Evolutionary conservation across 1,140 invertebrate species (phyloP), one percentile per base, ranked within the genome.

Genomic region (Drosophila mauritiana): DNA sequence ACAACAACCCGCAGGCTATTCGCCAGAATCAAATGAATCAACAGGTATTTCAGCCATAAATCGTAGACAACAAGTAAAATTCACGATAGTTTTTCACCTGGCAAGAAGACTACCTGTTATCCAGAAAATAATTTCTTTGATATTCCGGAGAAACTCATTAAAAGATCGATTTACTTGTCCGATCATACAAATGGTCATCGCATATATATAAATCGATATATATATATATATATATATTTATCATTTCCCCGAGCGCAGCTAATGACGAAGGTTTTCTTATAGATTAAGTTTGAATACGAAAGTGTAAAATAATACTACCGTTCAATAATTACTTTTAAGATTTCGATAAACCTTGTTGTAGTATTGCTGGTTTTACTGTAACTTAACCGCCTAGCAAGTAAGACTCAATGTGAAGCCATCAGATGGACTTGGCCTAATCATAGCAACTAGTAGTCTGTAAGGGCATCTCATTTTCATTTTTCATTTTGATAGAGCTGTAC

Each of bases 21-120:
- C 72, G 75, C 2, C 52, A 74, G 15, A 82, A 65, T 48, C 83
- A 80, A 63, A 17, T 79, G 6, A 83, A 76, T 62, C 70, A 79
- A 49, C 70, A 79, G 46, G 57, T 67, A 25, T 88, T 63, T 34
- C 80, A 76, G 22, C 84, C 72, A 73, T 89, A 39, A 84, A 73
- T 36, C 22, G 20, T 59, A 46, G 20, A 37, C 40, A 54, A 20
- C 20, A 27, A 31, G 10, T 39, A 45, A 42, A 42, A 3, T 11
- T n/a, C 36, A 22, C 25, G n/a, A 31, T 15, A 15, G 17, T 17
- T 43, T 46, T 22, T 22, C 61, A 15, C 42, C 42, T 52, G 48
- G 43, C 49, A 27, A 70, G 65, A 27, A 70, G 68, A 72, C 68
- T 57, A 65, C 67, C 51, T 70, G 67, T 25, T 17, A 54, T 46